A percentile compares a stretch with the other conserved stretches of the same genome.
phyloP scores from a whole-genome alignment of 2,797 vertebrate genomes.

The Gadopsis bispinosus region DNA sequence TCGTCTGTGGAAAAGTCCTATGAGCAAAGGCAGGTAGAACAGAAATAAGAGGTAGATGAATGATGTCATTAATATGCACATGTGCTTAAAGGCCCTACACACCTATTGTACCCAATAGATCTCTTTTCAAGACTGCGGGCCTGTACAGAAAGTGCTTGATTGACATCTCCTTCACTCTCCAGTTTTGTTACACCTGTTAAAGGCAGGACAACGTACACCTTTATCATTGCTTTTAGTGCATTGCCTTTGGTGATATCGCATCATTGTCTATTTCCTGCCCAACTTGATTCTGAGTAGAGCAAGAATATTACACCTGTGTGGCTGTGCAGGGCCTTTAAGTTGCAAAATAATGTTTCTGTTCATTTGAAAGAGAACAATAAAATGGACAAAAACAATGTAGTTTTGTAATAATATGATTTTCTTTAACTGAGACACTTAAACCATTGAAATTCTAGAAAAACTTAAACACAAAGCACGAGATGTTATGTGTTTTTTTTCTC shows the following conservation, averaged over 20 bases:
- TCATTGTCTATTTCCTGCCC: background rate
- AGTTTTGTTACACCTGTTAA: background rate
- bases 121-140: background rate
- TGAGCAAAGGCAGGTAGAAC: no score
- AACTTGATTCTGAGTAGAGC: background rate
- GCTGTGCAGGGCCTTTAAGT: background rate
- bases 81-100: background rate
- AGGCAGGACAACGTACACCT: background rate
- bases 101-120: background rate
- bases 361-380: background rate
- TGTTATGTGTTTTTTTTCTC: no score
- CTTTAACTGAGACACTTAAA: background rate
- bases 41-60: background rate
- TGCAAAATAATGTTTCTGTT: background rate
- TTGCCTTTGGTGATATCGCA: background rate
- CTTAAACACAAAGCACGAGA: no score
- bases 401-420: background rate
- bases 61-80: background rate
- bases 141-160: background rate
- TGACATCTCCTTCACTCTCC: background rate
- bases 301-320: background rate
- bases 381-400: background rate
- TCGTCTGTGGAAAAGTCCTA: no score
- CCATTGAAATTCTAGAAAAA: no score
- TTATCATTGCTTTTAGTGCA: background rate